Percentiles rank a stretch among this genome's conserved stretches.
phyloP scores from a whole-genome alignment of 2,888 invertebrate species.

The Sarcophaga caerulescens region DNA sequence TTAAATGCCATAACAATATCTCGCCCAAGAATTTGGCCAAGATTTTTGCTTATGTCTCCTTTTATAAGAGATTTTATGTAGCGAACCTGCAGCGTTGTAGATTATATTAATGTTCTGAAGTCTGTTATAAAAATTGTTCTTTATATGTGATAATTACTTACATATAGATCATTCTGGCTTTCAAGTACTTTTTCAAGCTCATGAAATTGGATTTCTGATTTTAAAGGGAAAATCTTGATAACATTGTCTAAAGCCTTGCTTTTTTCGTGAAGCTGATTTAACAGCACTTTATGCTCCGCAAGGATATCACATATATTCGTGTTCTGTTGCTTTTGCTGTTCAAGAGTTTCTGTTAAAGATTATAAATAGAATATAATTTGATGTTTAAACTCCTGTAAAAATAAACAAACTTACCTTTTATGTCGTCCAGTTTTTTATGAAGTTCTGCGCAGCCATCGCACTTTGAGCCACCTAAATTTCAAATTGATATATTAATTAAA shows the following conservation, averaged over 20 bases:
- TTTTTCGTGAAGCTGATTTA: too few relatives aligned
- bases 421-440: slow-evolving; percentile 41
- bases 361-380: not conserved
- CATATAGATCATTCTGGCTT: slow-evolving; percentile 44
- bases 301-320: slow-evolving; percentile 37
- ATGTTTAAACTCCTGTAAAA: slow-evolving; percentile 36
- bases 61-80: slow-evolving; percentile 34
- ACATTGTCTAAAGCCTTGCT: too few relatives aligned
- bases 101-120: slow-evolving; percentile 13
- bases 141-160: slow-evolving; percentile 46
- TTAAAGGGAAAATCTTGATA: too few relatives aligned
- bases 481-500: slow-evolving; percentile 4
- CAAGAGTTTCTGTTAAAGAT: not conserved
- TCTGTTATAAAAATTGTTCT: slow-evolving; percentile 21
- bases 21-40: not conserved
- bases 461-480: slow-evolving; percentile 17
- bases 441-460: slow-evolving; percentile 15
- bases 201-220: too few relatives aligned
- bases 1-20: slow-evolving; percentile 28
- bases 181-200: slow-evolving; percentile 1
- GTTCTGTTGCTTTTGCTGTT: slow-evolving; percentile 32
- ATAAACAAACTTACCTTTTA: slow-evolving; percentile 26
- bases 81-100: slow-evolving; percentile 26
- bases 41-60: slow-evolving; percentile 35
- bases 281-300: slow-evolving; percentile 34